Percentiles rank a stretch among this genome's conserved stretches.
Conservation (phyloP, 2,797 vertebrate genomes). For the Sebastes minor region DNA sequence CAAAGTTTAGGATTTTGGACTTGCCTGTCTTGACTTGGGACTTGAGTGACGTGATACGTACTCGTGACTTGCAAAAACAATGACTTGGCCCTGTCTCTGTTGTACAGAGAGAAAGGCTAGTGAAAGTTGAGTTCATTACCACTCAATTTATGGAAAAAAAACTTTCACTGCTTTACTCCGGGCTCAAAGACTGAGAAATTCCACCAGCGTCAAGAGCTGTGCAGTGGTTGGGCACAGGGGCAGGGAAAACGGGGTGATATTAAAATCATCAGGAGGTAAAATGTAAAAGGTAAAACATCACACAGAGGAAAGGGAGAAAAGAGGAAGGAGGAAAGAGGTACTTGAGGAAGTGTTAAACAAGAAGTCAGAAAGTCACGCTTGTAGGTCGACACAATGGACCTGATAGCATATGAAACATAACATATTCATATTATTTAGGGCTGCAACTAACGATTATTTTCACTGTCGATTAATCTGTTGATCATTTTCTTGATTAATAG, state of each 20-base stretch:
- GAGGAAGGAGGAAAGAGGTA: neutral
- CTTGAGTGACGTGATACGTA: no score
- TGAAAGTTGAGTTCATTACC: slow-evolving; percentile 4
- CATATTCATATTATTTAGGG: no score
- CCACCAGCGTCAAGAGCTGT: neutral
- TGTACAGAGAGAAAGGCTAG: slow-evolving; percentile 1
- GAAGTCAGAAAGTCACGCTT: neutral
- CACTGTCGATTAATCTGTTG: no score
- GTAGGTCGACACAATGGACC: slow-evolving; percentile 22
- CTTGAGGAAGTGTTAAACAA: slow-evolving; percentile 2
- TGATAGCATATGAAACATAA: neutral
- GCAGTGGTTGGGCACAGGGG: neutral
- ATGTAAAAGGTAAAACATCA: slow-evolving; percentile 17
- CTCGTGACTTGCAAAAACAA: no score
- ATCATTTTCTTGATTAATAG: no score
- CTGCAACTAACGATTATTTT: no score
- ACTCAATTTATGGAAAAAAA: neutral
- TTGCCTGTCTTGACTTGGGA: no score
- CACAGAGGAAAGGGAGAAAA: neutral
- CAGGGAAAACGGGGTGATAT: neutral
- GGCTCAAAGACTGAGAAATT: neutral
- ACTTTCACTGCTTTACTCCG: neutral
- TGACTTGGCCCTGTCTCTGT: no score
- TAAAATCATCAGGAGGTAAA: slow-evolving; percentile 5
- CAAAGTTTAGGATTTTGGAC: no score